Base-by-base conservation (phyloP, 2,888 invertebrate species). In the Pammene aurita region DNA sequence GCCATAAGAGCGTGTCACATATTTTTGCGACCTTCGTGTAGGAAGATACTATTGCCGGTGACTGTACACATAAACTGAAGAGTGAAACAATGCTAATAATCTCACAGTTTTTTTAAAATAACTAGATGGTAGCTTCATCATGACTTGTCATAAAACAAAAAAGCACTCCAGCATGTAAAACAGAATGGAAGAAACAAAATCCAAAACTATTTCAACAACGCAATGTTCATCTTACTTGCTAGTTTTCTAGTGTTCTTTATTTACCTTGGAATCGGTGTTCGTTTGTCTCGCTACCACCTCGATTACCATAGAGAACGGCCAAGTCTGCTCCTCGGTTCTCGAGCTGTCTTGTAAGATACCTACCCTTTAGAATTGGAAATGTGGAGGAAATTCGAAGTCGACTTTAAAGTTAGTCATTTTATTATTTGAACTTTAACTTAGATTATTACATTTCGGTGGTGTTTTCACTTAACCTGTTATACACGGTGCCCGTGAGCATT, bases 221-320 rank as follows among this genome's bases (percentile, higher is more conserved):
- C n/a, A 18, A 7, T 5, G 11, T 34, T 41, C 50, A 16, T 7
- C 48, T 18, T 10, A 41, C 18, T 38, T n/a, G 50, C 41, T 50
- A 50, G 50, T 52, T 62, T 50, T 52, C 26, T 38, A n/a, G 18
- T 58, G 52, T 62, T 35, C 44, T 63, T 63, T 68, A 63, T 58
- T 57, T 68, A 68, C 58, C 44, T 58, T 11, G n/a, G 48, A 66
- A 66, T 67, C 67, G 63, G 46, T 18, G 14, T 44, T 64, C 66
- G 72, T 72, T 73, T 71, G 72, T 72, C 71, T 72, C 69, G 52
- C 56, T 54, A 71, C 71, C 70, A 66, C 66, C 67, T 56, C 69
- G 65, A 81, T 81, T 82, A 80, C 79, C 80, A 83, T 82, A 79
- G 73, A 80, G 75, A 81, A 74, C 74, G 76, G 74, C 42, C 72